Evolutionary conservation across 2,888 invertebrate species (phyloP), one percentile per base, ranked within the genome.

Genomic region (Hypselothyrea guttata): DNA sequence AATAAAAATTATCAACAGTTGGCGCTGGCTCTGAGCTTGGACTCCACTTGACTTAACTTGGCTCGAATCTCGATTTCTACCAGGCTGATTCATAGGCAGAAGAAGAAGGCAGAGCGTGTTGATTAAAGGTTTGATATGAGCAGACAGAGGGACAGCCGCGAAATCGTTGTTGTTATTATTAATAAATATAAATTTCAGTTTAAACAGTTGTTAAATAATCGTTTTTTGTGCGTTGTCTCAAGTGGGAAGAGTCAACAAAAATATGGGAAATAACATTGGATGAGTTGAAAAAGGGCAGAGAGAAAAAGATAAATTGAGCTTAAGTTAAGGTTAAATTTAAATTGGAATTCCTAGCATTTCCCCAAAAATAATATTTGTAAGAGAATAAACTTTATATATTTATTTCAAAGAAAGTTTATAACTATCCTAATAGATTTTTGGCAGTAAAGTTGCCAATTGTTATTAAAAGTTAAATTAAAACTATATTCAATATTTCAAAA

Each of bases 141-240:
- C 30, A 12, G 38, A 28, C 12, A 13, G 33, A 38, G 11, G 40
- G 15, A 48, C 37, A 41, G 35, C 42, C 3, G 12, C n/a, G 35
- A 46, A 59, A 59, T 48, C 53, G 71, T 69, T 87, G 86, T 84
- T 87, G 84, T 87, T 86, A 87, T 85, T 85, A 87, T 87, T 87
- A 86, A 84, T 86, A 83, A 82, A 78, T 72, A 75, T 71, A 77
- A 75, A 72, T 87, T 84, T 73, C 76, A 70, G 81, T 76, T 86
- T 86, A 86, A 86, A 79, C 83, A 84, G 86, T 79, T 86, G 83
- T 73, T 76, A 81, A 76, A 68, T 76, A 76, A 76, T 76, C 74
- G 76, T 60, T 73, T 79, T 73, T 46, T 71, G 52, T 65, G 58
- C 60, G 37, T 30, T 73, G 70, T 40, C 46, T 64, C 52, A 64